Evolutionary conservation across 2,888 invertebrate species (phyloP).

Genomic region (Agrilus mali): DNA sequence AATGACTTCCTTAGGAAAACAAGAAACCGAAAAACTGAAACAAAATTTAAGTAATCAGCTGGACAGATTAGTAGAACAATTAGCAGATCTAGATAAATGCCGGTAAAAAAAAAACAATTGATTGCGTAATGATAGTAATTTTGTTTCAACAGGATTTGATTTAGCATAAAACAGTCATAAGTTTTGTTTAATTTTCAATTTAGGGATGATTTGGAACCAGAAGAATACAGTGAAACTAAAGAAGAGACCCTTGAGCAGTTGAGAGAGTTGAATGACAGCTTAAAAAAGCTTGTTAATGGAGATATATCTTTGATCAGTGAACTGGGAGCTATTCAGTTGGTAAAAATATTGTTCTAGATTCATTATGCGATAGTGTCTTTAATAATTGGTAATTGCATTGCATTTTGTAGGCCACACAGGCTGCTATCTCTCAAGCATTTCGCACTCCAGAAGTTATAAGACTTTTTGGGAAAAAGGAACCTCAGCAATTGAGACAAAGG

Average conservation of each 20-base stretch:
- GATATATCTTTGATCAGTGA: slow-evolving; percentile 54
- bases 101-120: slow-evolving; percentile 35
- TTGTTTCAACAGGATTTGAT: neutral
- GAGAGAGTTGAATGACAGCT: slow-evolving; percentile 51
- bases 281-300: slow-evolving; percentile 51
- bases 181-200: slow-evolving; percentile 12
- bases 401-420: slow-evolving; percentile 50
- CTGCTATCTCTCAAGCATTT: slow-evolving; percentile 61
- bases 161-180: neutral
- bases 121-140: neutral
- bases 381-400: too few species aligned
- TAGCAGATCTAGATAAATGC: slow-evolving; percentile 57
- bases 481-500: slow-evolving; percentile 47
- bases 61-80: slow-evolving; percentile 53
- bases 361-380: too few species aligned
- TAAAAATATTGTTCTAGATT: slow-evolving; percentile 32
- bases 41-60: slow-evolving; percentile 55
- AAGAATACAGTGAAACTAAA: slow-evolving; percentile 56
- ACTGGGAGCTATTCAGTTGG: slow-evolving; percentile 51
- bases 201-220: slow-evolving; percentile 48
- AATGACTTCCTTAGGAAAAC: slow-evolving; percentile 42
- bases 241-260: slow-evolving; percentile 58
- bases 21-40: slow-evolving; percentile 48
- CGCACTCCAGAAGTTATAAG: slow-evolving; percentile 62
- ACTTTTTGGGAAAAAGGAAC: slow-evolving; percentile 59